Conservation (phyloP, 1,140 invertebrate species). For the Drosophila fuyamai region DNA sequence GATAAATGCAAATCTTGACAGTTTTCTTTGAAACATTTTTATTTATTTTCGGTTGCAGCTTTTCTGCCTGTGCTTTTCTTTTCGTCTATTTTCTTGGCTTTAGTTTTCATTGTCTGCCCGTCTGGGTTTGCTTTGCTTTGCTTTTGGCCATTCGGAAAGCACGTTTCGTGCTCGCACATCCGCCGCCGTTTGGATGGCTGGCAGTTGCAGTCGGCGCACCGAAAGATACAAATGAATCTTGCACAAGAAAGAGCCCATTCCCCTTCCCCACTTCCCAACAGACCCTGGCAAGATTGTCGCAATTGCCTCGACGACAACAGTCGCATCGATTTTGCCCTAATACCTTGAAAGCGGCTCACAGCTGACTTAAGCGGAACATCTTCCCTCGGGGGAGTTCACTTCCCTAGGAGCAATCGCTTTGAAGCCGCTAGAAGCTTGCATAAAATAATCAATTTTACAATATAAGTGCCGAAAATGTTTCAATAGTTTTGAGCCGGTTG, state of each 20-base stretch:
- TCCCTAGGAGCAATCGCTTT: conserved; percentile 1
- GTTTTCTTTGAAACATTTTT: conserved; percentile 80
- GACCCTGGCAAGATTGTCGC: conserved; percentile 43
- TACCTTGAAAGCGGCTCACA: conserved; percentile 44
- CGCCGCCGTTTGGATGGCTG: conserved; percentile 33
- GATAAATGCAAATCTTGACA: conserved; percentile 83
- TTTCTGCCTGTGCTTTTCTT: conserved; percentile 32
- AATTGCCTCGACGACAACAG: conserved; percentile 59
- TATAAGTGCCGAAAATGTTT: too few species aligned
- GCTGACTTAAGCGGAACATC: conserved; percentile 9
- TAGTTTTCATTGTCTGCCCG: conserved; percentile 73
- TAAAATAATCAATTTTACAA: neutral
- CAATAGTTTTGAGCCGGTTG: too few species aligned
- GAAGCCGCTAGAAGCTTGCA: neutral
- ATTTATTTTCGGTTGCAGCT: conserved; percentile 71
- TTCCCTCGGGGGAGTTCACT: conserved; percentile 1
- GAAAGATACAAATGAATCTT: conserved; percentile 53
- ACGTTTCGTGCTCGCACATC: conserved; percentile 75
- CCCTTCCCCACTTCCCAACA: neutral
- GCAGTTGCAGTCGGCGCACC: conserved; percentile 49
- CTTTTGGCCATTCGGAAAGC: conserved; percentile 72
- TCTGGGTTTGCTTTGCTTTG: conserved; percentile 30
- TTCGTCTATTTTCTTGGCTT: conserved; percentile 51
- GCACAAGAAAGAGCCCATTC: conserved; percentile 6
- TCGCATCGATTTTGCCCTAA: conserved; percentile 51